Evolutionary conservation across 1,140 invertebrate species (phyloP).

Genomic region (Belonocnema kinseyi): DNA sequence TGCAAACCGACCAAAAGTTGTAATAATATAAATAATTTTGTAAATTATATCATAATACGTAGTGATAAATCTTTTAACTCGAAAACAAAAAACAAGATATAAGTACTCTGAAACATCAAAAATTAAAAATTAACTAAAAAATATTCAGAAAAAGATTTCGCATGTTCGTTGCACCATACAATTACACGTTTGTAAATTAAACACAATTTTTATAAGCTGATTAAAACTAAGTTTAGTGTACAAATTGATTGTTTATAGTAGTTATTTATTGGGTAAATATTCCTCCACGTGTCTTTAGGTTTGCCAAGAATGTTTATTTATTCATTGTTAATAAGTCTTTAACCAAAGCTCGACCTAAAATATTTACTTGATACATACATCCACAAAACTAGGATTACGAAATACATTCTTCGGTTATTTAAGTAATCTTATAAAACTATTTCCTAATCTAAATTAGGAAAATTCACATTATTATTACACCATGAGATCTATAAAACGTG

Average conservation of each 20-base stretch:
- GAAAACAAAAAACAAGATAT: no score
- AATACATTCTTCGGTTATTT: not conserved
- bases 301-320: not conserved
- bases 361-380: not conserved
- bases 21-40: not conserved
- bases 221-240: no score
- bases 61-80: no score
- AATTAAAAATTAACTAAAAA: no score
- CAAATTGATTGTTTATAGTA: no score
- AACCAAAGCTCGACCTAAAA: conserved; percentile 24
- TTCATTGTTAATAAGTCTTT: not conserved
- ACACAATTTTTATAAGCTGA: no score
- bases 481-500: conserved; percentile 14
- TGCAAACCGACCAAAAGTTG: not conserved
- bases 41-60: no score
- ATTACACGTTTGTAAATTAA: no score
- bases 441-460: conserved; percentile 6
- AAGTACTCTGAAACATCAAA: no score
- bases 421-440: not conserved
- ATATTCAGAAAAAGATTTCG: no score
- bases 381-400: not conserved
- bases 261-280: not conserved
- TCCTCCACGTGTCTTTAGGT: conserved; percentile 7
- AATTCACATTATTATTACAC: no score
- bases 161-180: no score